A percentile compares a stretch with the other conserved stretches of the same genome.
phyloP scores from a whole-genome alignment of 2,797 vertebrate genomes.

The Huso huso region DNA sequence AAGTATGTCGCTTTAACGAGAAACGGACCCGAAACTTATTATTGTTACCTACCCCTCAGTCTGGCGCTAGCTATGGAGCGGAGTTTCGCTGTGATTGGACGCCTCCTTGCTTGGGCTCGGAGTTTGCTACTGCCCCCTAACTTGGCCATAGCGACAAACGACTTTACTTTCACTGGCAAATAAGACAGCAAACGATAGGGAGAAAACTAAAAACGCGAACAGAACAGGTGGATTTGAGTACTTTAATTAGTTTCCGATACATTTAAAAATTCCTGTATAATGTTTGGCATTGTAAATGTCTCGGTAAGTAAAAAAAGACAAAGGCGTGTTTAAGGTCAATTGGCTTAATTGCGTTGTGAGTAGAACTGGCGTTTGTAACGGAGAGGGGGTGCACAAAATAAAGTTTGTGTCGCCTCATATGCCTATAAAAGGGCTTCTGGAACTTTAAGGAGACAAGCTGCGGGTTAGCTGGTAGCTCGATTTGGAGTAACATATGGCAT shows the following conservation, averaged over 20 bases:
- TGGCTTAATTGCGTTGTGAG: conserved; percentile 4
- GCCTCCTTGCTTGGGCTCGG: conserved; percentile 39
- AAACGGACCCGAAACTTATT: conserved; percentile 54
- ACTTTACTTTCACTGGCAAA: conserved; percentile 4
- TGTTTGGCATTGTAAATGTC: not conserved
- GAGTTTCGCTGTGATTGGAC: conserved; percentile 61
- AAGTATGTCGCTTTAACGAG: conserved; percentile 37
- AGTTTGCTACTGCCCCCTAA: conserved; percentile 33
- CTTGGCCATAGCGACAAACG: not conserved
- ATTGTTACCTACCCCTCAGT: conserved; percentile 35
- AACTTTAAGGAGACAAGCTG: conserved; percentile 58
- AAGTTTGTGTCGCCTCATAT: conserved; percentile 17
- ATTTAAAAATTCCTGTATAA: not conserved
- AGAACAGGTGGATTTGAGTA: not conserved
- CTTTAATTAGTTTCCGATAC: not conserved
- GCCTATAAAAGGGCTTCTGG: conserved; percentile 53
- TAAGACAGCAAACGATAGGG: too few species aligned
- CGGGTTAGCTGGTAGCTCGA: conserved; percentile 58
- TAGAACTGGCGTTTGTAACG: conserved; percentile 5
- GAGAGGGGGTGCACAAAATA: conserved; percentile 1
- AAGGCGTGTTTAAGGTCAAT: conserved; percentile 10
- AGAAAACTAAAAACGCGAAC: too few species aligned
- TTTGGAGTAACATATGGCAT: conserved; percentile 94
- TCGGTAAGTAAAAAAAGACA: conserved; percentile 4
- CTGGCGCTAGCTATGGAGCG: conserved; percentile 42